These are phyloP conservation scores for Eumaeus atala DNA, from an alignment of 1,140 invertebrate species.

Conservation along the genomic window DNA sequence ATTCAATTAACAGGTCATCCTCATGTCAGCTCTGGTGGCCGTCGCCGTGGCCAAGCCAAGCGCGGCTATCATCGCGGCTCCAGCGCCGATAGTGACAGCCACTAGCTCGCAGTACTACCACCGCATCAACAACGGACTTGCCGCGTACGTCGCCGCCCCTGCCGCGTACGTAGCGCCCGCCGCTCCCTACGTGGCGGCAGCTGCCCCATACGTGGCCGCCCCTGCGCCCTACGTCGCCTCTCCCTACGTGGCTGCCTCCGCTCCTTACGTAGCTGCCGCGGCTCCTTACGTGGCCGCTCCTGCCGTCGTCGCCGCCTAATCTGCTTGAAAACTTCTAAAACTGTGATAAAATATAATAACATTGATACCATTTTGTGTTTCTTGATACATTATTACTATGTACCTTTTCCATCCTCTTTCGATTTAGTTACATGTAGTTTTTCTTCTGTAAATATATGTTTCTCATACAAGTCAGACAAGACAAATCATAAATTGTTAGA, in stretches of 20 bases:
- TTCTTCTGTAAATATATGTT: no score
- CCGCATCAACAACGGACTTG: slow-evolving; percentile 62
- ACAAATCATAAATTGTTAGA: no score
- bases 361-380: not conserved
- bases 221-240: slow-evolving; percentile 41
- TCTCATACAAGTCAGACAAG: no score
- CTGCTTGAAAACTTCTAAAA: not conserved
- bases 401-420: no score
- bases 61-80: slow-evolving; percentile 42
- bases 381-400: not conserved
- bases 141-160: slow-evolving; percentile 66
- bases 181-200: slow-evolving; percentile 48
- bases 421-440: no score
- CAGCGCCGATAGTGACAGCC: slow-evolving; percentile 61
- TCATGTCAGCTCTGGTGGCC: slow-evolving; percentile 68
- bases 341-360: not conserved
- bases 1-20: slow-evolving; percentile 55
- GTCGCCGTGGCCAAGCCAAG: slow-evolving; percentile 65
- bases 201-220: slow-evolving; percentile 21
- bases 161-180: slow-evolving; percentile 54
- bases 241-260: slow-evolving; percentile 25
- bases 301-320: slow-evolving; percentile 37
- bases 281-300: slow-evolving; percentile 28
- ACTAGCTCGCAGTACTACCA: slow-evolving; percentile 74
- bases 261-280: slow-evolving; percentile 17